A percentile compares a stretch with the other conserved stretches of the same genome.
Evolutionary conservation across 1,140 invertebrate species (phyloP).

Genomic region (Acromyrmex echinatior): DNA sequence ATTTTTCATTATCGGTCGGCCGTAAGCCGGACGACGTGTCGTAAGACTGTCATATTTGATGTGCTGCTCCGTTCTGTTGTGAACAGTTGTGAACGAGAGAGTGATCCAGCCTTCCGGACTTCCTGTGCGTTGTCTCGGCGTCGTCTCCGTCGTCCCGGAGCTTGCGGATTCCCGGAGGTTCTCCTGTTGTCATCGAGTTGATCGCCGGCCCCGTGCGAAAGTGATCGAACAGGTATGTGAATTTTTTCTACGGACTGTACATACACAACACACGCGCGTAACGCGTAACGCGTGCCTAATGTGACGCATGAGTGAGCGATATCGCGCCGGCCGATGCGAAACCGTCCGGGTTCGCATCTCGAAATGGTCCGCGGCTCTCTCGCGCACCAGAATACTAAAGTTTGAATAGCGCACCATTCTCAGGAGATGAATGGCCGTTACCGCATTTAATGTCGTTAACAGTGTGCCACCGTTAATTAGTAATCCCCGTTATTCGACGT

Average conservation of each 20-base stretch:
- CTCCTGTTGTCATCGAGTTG: background rate
- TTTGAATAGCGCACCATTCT: constrained; percentile 22
- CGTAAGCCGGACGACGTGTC: background rate
- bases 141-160: background rate
- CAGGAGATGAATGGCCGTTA: background rate
- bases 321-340: background rate
- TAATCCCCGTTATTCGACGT: background rate
- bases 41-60: background rate
- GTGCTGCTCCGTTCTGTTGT: background rate
- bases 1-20: background rate
- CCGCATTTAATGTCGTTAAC: constrained; percentile 24
- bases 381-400: background rate
- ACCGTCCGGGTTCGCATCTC: background rate
- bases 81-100: background rate
- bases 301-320: background rate
- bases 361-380: background rate
- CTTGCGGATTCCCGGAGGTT: background rate
- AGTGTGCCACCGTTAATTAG: constrained; percentile 21
- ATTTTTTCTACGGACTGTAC: constrained; percentile 14
- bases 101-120: constrained; percentile 3
- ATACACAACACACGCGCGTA: background rate
- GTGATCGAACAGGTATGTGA: background rate
- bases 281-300: constrained; percentile 1
- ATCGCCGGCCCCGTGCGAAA: background rate
- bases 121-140: background rate